Conservation (phyloP, 2,797 vertebrate species). For the Oophaga sylvatica region DNA sequence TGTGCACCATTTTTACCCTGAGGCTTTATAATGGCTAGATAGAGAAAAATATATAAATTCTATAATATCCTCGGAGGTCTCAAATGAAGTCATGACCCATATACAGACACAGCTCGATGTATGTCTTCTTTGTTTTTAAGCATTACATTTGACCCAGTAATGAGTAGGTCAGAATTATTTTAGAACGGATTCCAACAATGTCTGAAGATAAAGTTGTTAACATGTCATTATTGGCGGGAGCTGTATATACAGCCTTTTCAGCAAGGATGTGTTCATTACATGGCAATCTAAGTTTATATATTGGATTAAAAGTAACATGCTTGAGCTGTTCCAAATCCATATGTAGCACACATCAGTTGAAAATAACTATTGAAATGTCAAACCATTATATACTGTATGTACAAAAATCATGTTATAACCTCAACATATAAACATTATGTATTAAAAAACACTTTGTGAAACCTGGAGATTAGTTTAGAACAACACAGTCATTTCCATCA, state of each 20-base stretch:
- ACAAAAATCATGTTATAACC: not conserved
- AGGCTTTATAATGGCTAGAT: slow-evolving; percentile 20
- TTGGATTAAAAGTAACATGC: not conserved
- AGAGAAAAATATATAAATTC: slow-evolving; percentile 24
- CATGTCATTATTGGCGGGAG: not conserved
- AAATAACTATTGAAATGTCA: not conserved
- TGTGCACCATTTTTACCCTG: slow-evolving; percentile 29
- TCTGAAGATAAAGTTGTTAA: not conserved
- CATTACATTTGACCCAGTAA: not conserved
- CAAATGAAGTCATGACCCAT: slow-evolving; percentile 27
- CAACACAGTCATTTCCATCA: not conserved
- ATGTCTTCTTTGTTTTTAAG: not conserved
- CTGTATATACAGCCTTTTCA: not conserved
- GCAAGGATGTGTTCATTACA: not conserved
- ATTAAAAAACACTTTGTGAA: not conserved
- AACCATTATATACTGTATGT: not conserved
- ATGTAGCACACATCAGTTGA: not conserved
- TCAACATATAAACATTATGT: not conserved
- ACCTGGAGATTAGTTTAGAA: not conserved
- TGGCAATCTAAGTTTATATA: not conserved
- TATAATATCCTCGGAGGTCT: slow-evolving; percentile 15
- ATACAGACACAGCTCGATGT: not conserved
- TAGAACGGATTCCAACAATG: too few relatives aligned
- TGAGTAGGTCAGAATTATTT: not conserved
- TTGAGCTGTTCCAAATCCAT: not conserved